Evolutionary conservation across 2,888 invertebrate species (phyloP), one percentile per base, ranked within the genome.

Genomic region (Caenorhabditis sinica): DNA sequence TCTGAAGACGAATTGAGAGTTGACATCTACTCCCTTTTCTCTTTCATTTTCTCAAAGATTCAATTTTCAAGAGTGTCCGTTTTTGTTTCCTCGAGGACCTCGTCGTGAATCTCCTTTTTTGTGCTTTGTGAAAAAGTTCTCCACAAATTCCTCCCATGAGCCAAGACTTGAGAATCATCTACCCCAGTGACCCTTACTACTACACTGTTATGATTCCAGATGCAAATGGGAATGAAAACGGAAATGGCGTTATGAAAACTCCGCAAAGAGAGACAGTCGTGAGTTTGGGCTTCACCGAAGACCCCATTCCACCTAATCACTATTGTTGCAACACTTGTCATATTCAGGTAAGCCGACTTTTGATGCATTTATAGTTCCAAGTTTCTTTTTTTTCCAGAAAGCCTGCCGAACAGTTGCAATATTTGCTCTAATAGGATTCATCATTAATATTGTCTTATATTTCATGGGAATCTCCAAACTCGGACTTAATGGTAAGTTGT

Each of bases 311-410:
- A n/a, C 83, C 83, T 0, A 74, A 69, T 51, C 72, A 75, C 66
- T 86, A 81, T 49, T 83, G 83, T 68, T 86, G 86, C 36, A 83
- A 83, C 28, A 73, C 76, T 36, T 68, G 81, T 23, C 71, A 77
- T 45, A 75, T 86, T 15, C 63, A 76, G 40, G 86, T 83, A 13
- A 30, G 75, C 30, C n/a, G n/a, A n/a, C n/a, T n/a, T n/a, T n/a
- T n/a, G n/a, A n/a, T n/a, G n/a, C n/a, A n/a, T n/a, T n/a, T n/a
- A n/a, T n/a, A n/a, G n/a, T n/a, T n/a, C n/a, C n/a, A n/a, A n/a
- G n/a, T n/a, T n/a, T n/a, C n/a, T n/a, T 9, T 30, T 23, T 20
- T 20, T 71, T 86, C 36, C 66, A 89, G 89, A 89, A 83, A 86
- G 69, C 75, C 20, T 86, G 88, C 45, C 58, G 77, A 65, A 23